Conservation (phyloP, 2,797 vertebrate genomes). For the Darevskia mixta region DNA sequence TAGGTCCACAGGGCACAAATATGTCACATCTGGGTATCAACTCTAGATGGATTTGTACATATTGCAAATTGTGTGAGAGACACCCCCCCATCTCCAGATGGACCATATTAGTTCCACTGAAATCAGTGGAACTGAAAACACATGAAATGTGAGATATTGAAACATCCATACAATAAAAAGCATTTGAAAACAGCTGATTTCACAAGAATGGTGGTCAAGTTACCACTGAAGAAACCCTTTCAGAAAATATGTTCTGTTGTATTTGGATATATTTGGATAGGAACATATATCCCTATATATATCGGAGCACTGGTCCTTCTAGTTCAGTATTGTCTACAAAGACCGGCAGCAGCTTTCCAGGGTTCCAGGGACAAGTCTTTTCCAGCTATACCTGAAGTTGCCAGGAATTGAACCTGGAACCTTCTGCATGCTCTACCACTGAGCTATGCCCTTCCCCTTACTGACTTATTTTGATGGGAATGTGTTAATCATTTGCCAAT, state of each 20-base stretch:
- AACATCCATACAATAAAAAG: neutral
- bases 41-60: neutral
- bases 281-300: no score
- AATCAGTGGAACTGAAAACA: neutral
- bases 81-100: neutral
- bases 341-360: no score
- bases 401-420: no score
- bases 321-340: no score
- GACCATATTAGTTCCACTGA: neutral
- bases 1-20: neutral
- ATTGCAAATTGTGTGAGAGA: neutral
- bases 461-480: no score
- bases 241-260: neutral
- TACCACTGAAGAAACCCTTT: neutral
- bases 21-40: neutral
- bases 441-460: no score
- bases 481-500: no score
- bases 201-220: neutral
- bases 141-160: neutral
- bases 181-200: neutral
- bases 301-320: no score
- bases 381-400: no score
- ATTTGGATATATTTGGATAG: neutral
- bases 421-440: no score
- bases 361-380: no score